These are phyloP conservation scores for Petaurus breviceps DNA, from an alignment of 2,113 vertebrate genomes.

Conservation along the genomic window DNA sequence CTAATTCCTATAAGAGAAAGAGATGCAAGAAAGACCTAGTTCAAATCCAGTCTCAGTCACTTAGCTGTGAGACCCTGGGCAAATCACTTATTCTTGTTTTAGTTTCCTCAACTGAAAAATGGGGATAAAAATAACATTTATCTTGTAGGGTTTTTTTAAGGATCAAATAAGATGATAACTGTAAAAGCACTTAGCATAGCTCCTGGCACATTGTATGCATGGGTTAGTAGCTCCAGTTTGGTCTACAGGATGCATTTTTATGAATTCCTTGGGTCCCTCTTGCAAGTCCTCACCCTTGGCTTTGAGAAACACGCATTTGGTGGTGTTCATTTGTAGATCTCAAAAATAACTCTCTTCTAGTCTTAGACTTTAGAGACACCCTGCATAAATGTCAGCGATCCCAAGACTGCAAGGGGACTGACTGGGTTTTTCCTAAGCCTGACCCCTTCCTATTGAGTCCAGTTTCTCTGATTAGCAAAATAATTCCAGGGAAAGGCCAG, in stretches of 20 bases:
- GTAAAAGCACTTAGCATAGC: background rate
- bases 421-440: background rate
- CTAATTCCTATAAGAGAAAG: background rate
- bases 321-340: too few species aligned
- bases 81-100: background rate
- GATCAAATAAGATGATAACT: background rate
- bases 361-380: background rate
- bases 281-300: too few species aligned
- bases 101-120: background rate
- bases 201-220: background rate
- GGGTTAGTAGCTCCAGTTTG: too few species aligned
- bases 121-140: background rate
- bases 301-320: too few species aligned
- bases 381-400: fast-evolving
- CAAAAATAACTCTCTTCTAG: background rate
- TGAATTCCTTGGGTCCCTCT: too few species aligned
- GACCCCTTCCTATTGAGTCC: background rate
- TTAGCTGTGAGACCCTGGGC: background rate
- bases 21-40: background rate
- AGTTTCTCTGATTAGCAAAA: background rate
- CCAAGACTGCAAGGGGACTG: background rate
- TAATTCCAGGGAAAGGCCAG: background rate
- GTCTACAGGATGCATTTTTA: too few species aligned
- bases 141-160: background rate
- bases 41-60: background rate